phyloP scores from a whole-genome alignment of 2,113 vertebrate genomes.

The Pithys albifrons region DNA sequence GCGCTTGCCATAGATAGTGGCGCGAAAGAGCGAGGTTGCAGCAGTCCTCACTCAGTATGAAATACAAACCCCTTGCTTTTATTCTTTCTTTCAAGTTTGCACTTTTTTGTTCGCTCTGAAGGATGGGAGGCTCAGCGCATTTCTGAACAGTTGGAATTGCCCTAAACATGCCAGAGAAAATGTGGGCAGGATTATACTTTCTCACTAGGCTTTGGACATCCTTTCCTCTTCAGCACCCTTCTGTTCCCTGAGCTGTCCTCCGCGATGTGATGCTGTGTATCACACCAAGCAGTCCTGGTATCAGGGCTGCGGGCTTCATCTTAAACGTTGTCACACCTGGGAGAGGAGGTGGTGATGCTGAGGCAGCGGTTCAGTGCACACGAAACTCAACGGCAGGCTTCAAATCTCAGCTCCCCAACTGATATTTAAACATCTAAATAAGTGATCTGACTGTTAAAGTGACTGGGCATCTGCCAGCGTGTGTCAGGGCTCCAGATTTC shows the following conservation, averaged over 20 bases:
- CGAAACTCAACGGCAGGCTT: neutral
- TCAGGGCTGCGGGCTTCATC: neutral
- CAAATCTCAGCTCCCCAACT: neutral
- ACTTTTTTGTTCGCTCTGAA: fast-evolving
- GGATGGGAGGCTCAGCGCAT: neutral
- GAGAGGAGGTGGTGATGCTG: neutral
- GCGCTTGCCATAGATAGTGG: neutral
- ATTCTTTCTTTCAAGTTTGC: neutral
- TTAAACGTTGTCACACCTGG: neutral
- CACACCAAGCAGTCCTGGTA: neutral
- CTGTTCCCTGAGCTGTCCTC: neutral
- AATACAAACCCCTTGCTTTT: fast-evolving
- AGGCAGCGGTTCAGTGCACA: neutral
- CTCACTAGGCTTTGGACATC: neutral
- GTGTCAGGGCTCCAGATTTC: neutral
- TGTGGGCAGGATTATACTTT: neutral
- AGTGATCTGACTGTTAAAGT: neutral
- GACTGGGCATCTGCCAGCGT: neutral
- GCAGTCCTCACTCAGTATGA: neutral
- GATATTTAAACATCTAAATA: neutral
- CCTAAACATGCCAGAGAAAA: neutral
- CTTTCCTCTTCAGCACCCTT: neutral
- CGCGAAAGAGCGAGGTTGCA: neutral
- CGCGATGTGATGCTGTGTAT: neutral
- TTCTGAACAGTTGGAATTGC: neutral